Evolutionary conservation across 2,797 vertebrate species (phyloP), one percentile per base, ranked within the genome.

Genomic region (Pelodytes ibericus): DNA sequence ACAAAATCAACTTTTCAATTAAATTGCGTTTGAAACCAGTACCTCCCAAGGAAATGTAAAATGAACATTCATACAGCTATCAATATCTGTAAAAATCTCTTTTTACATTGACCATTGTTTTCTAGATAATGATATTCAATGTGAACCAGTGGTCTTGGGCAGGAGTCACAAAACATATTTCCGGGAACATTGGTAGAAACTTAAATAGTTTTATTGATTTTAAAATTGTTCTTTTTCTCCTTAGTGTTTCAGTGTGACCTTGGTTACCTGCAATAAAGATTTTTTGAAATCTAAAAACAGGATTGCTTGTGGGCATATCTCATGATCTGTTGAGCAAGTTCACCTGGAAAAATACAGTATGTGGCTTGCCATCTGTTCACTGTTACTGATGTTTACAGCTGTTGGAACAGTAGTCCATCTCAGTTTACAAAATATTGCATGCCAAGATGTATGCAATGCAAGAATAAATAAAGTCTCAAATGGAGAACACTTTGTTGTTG

Each of bases 301-400:
- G 39, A 16, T 24, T 36, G 16, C n/a, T 56, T 68, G 49, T 56
- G 30, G 66, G 63, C 26, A 29, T 44, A 49, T 22, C 22, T 26
- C 65, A 15, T 72, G 31, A 68, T 68, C 44, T 41, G 20, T 27
- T 49, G 39, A 66, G 60, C 39, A 60, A 66, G 20, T 61, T 72
- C 56, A 72, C 29, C 69, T 61, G 41, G 24, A 72, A 78, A n/a
- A 63, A 31, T 31, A 4, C 20, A 67, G 51, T n/a, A 39, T 33
- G 49, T 39, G 22, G 20, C 22, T 57, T 5, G 18, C 69, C 69
- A 72, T 78, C 62, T 78, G 61, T 72, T 72, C 53, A 47, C 26
- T 60, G 27, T 67, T 60, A 33, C 27, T 30, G 30, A 60, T 78
- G 56, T 66, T 66, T 67, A 67, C 69, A 72, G 56, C 41, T 78